phyloP scores from a whole-genome alignment of 2,113 vertebrate species.

The Gallinago media region DNA sequence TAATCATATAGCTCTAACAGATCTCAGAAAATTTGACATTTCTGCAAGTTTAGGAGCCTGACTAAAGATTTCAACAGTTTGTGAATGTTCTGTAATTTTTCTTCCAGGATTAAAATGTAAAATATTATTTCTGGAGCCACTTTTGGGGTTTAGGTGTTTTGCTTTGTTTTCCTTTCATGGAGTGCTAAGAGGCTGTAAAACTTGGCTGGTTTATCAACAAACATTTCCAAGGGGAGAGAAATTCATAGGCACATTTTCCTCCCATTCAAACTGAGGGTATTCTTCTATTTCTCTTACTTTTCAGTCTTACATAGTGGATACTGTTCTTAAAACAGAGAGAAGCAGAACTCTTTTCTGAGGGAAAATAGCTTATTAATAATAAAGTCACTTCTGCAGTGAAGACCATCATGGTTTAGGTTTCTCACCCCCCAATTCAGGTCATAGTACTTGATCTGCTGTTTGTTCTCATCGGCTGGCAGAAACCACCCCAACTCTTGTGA shows the following conservation, averaged over 20 bases:
- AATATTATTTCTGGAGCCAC: background rate
- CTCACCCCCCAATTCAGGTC: background rate
- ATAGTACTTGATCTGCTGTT: background rate
- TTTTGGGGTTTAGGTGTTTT: background rate
- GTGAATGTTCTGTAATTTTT: background rate
- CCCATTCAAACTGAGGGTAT: background rate
- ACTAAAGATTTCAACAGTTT: background rate
- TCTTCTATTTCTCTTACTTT: slow-evolving; percentile 25
- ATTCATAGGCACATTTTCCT: background rate
- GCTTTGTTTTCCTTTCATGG: background rate
- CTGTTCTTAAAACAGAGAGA: background rate
- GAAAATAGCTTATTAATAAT: background rate
- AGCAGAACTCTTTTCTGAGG: background rate
- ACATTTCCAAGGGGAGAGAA: background rate
- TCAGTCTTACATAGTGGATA: background rate
- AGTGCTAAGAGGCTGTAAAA: background rate
- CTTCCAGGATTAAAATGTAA: background rate
- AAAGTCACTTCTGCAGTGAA: background rate
- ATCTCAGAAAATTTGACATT: background rate
- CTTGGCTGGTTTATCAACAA: background rate
- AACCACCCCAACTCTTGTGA: background rate
- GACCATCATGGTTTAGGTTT: background rate
- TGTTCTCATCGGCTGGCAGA: background rate
- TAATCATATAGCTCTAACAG: background rate
- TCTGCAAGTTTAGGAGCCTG: background rate